Evolutionary conservation across 2,888 invertebrate genomes (phyloP).

Genomic region (Bellardia pandia): DNA sequence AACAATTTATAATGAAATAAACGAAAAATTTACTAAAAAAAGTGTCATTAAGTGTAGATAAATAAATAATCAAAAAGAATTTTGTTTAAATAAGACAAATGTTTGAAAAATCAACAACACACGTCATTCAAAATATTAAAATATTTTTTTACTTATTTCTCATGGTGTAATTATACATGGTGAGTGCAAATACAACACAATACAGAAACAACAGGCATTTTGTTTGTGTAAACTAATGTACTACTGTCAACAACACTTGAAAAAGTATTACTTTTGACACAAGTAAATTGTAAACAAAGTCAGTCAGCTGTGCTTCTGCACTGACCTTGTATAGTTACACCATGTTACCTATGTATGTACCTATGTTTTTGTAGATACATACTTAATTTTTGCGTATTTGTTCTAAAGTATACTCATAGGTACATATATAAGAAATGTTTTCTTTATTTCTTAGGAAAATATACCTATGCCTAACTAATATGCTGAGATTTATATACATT

Average conservation of each 20-base stretch:
- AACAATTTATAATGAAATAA: conserved; percentile 13
- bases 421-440: background rate
- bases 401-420: background rate
- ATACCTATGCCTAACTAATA: too few species aligned
- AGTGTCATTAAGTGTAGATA: conserved; percentile 48
- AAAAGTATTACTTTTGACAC: too few species aligned
- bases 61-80: conserved; percentile 10
- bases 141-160: conserved; percentile 23
- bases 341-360: too few species aligned
- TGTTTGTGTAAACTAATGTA: too few species aligned
- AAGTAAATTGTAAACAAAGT: too few species aligned
- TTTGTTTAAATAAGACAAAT: conserved; percentile 46
- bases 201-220: too few species aligned
- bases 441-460: too few species aligned
- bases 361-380: conserved; percentile 34
- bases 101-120: conserved; percentile 34
- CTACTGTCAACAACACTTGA: too few species aligned
- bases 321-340: too few species aligned
- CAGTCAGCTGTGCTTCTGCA: too few species aligned
- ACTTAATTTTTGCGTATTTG: conserved; percentile 31
- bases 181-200: too few species aligned
- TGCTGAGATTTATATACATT: too few species aligned
- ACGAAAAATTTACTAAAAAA: conserved; percentile 6
- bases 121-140: conserved; percentile 50
- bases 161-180: background rate